These are phyloP conservation scores for Allolobophora icterica DNA, from an alignment of 2,888 invertebrate species.

Conservation along the genomic window DNA sequence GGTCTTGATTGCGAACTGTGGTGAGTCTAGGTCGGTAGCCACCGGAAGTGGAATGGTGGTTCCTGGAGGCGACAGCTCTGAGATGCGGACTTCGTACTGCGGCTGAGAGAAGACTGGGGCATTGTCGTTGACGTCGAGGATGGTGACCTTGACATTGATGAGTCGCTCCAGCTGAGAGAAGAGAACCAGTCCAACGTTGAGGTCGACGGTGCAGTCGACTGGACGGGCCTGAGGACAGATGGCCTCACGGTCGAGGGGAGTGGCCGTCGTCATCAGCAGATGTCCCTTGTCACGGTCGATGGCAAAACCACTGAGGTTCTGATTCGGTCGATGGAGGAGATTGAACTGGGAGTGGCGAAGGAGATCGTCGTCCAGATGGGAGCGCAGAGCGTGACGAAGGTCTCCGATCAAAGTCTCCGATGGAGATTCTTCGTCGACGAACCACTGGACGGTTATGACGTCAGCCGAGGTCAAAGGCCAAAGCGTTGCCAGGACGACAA, in stretches of 20 bases:
- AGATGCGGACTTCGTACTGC: constrained; percentile 32
- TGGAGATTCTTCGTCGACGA: constrained; percentile 34
- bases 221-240: background rate
- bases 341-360: constrained; percentile 30
- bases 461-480: background rate
- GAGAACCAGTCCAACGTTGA: constrained; percentile 35
- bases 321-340: constrained; percentile 31
- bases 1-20: constrained; percentile 19
- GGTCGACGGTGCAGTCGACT: constrained; percentile 36
- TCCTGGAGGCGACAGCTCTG: constrained; percentile 34
- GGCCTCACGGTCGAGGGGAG: constrained; percentile 35
- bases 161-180: constrained; percentile 25
- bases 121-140: constrained; percentile 40
- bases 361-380: background rate
- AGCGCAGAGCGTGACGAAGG: constrained; percentile 28
- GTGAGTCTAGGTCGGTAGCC: constrained; percentile 37
- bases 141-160: constrained; percentile 26
- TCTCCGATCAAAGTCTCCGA: constrained; percentile 34
- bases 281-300: constrained; percentile 12
- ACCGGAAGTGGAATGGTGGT: constrained; percentile 33
- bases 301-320: constrained; percentile 29
- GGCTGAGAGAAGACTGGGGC: constrained; percentile 35
- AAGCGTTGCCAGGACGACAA: no score
- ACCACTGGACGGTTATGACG: constrained; percentile 30
- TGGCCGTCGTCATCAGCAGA: constrained; percentile 29